Percentiles rank a stretch among this genome's conserved stretches.
These are phyloP conservation scores for Acleris sparsana DNA, from an alignment of 2,888 invertebrate genomes.

Conservation along the genomic window DNA sequence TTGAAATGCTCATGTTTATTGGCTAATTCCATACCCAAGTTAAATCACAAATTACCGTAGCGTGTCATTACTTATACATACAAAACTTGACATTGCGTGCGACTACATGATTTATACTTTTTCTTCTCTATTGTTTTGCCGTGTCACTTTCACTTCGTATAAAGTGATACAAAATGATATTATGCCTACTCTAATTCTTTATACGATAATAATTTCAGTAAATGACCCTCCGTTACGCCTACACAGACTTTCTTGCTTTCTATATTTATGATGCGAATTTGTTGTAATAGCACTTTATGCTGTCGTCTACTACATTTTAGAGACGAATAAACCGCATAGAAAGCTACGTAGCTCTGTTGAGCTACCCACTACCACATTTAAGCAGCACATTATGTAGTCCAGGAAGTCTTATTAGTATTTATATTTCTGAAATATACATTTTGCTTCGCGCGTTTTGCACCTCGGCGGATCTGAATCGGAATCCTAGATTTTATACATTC, in stretches of 20 bases:
- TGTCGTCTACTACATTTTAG: background rate
- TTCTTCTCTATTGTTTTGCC: constrained; percentile 39
- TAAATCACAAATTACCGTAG: constrained; percentile 30
- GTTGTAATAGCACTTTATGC: constrained; percentile 19
- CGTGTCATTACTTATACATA: constrained; percentile 35
- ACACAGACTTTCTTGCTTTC: constrained; percentile 25
- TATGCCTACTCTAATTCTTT: constrained; percentile 29
- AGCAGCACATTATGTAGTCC: no score
- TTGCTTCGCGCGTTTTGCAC: no score
- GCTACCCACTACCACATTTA: background rate
- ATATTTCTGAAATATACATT: no score
- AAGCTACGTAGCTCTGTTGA: background rate
- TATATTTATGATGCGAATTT: constrained; percentile 26
- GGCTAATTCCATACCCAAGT: constrained; percentile 28
- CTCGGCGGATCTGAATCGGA: no score
- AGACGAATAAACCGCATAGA: background rate
- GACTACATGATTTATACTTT: constrained; percentile 27
- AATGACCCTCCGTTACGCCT: constrained; percentile 23
- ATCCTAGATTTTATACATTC: no score
- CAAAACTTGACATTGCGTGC: constrained; percentile 33
- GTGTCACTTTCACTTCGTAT: constrained; percentile 40
- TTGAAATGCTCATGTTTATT: constrained; percentile 25
- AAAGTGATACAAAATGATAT: constrained; percentile 26
- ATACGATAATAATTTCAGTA: constrained; percentile 27
- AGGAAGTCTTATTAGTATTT: no score